Evolutionary conservation across 2,888 invertebrate species (phyloP).

Genomic region (Sceliomorpha sp.): DNA sequence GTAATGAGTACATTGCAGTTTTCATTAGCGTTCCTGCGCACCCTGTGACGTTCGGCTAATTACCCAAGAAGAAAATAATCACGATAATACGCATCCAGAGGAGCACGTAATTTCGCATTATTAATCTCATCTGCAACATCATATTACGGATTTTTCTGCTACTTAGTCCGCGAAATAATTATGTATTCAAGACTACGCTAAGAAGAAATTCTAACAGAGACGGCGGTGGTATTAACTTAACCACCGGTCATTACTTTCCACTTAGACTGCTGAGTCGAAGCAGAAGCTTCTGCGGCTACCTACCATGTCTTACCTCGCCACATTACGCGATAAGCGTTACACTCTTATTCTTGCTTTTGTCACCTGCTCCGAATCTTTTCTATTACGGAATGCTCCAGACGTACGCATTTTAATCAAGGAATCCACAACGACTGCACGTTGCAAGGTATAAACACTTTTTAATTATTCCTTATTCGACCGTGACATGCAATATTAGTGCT

Average conservation of each 20-base stretch:
- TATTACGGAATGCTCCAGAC: neutral
- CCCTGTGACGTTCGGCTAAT: too few species aligned
- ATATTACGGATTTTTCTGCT: neutral
- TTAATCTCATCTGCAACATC: neutral
- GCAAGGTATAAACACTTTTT: too few species aligned
- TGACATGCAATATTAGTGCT: too few species aligned
- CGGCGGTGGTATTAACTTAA: conserved; percentile 5
- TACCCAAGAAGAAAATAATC: too few species aligned
- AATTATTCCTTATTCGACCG: too few species aligned
- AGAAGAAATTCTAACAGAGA: conserved; percentile 3
- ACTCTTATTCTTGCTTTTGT: neutral
- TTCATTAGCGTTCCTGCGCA: too few species aligned
- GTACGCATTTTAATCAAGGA: too few species aligned
- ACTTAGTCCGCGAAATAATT: conserved; percentile 1
- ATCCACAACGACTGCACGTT: too few species aligned
- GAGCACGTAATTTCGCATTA: conserved; percentile 1
- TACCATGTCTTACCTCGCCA: neutral
- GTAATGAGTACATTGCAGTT: too few species aligned
- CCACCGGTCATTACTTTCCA: conserved; percentile 18
- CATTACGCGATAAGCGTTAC: conserved; percentile 1
- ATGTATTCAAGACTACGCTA: conserved; percentile 3
- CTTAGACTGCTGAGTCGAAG: conserved; percentile 1
- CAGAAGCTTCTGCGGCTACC: neutral
- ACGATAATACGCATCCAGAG: neutral
- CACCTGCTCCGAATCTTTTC: neutral